These are phyloP conservation scores for Tauraco erythrolophus DNA, from an alignment of 2,113 vertebrate genomes.

Conservation along the genomic window DNA sequence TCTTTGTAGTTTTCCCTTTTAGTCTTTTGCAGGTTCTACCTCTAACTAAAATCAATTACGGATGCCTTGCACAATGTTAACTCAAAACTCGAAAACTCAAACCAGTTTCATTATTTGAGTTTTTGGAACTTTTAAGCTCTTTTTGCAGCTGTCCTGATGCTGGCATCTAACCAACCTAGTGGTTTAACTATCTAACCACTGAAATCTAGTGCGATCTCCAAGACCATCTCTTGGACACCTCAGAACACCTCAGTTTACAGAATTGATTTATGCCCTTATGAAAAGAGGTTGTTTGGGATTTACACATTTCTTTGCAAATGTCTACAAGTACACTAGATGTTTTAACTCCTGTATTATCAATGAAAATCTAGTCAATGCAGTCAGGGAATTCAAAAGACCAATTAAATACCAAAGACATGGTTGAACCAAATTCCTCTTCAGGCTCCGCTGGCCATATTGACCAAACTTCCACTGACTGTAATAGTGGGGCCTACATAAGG, in stretches of 20 bases:
- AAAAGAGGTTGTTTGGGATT: neutral
- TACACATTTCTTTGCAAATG: neutral
- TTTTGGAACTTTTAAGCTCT: neutral
- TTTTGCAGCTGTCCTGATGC: neutral
- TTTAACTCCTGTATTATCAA: neutral
- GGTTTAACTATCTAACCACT: too few relatives aligned
- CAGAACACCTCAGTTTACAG: neutral
- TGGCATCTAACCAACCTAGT: neutral
- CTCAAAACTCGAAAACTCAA: neutral
- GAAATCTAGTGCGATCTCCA: neutral
- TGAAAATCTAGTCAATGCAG: neutral
- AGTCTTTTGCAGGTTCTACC: neutral
- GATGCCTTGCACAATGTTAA: neutral
- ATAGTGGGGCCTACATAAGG: neutral
- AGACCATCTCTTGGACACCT: neutral
- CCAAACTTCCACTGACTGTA: neutral
- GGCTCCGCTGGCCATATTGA: neutral
- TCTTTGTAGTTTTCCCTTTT: neutral
- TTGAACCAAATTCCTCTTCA: neutral
- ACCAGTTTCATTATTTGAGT: neutral
- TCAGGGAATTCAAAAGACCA: neutral
- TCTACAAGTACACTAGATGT: neutral
- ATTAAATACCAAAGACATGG: neutral
- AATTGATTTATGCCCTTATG: neutral
- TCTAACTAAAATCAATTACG: neutral